These are phyloP conservation scores for Crocuta crocuta DNA, from an alignment of 2,113 vertebrate species.

Conservation along the genomic window DNA sequence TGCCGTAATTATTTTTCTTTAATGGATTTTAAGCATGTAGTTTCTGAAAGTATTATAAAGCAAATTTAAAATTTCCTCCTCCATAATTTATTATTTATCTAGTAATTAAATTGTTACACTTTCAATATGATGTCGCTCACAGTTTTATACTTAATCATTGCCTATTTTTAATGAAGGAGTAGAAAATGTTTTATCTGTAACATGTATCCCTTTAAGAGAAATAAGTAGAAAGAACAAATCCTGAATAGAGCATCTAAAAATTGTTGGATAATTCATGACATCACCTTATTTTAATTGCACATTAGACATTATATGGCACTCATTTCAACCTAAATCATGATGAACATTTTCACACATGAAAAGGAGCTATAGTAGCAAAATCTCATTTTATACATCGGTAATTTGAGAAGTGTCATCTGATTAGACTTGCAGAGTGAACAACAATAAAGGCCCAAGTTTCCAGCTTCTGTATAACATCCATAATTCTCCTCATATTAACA, in stretches of 20 bases:
- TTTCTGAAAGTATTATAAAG: neutral
- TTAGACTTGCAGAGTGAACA: conserved; percentile 68
- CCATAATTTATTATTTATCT: neutral
- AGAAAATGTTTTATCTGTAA: neutral
- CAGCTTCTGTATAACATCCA: conserved; percentile 21
- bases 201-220: neutral
- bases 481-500: conserved; percentile 59
- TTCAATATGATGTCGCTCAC: neutral
- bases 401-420: conserved; percentile 71
- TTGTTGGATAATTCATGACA: conserved; percentile 19
- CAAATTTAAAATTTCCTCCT: neutral
- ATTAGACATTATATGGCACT: conserved; percentile 10
- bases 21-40: neutral
- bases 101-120: neutral
- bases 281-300: conserved; percentile 50
- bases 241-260: conserved; percentile 13
- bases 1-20: neutral
- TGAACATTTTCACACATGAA: conserved; percentile 34
- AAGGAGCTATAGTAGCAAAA: conserved; percentile 66
- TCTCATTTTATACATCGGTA: conserved; percentile 75
- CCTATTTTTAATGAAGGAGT: neutral
- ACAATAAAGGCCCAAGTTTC: conserved; percentile 15
- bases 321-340: conserved; percentile 49
- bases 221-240: conserved; percentile 20
- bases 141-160: neutral